Evolutionary conservation across 2,888 invertebrate species (phyloP), one percentile per base, ranked within the genome.

Genomic region (Cryptophagus acutangulus): DNA sequence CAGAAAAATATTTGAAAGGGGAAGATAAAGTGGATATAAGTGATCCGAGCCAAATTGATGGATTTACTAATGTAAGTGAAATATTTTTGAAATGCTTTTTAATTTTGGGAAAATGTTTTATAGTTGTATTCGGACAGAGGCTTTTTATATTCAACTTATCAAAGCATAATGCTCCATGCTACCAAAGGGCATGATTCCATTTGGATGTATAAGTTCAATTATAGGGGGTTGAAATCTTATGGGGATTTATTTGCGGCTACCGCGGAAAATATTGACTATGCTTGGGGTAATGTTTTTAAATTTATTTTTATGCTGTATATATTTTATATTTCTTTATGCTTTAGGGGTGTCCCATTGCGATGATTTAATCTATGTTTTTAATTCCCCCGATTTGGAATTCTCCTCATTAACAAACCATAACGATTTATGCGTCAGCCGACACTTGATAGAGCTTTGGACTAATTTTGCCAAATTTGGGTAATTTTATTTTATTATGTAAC

Each of bases 291-390:
- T 39, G 31, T 31, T 12, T 17, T 5, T 15, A n/a, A n/a, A n/a
- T n/a, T n/a, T n/a, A n/a, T n/a, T n/a, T n/a, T n/a, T n/a, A n/a
- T n/a, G n/a, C 8, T 8, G 8, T 24, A 8, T 24, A 8, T 24
- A 8, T 8, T 24, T 24, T 24, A 24, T n/a, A n/a, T n/a, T 24
- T 24, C 24, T 24, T 13, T 31, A 14, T n/a, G 13, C 3, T 10
- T 25, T 36, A 67, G 68, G 65, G 25, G 69, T 71, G 1, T 69
- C 71, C 0, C 77, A 77, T 52, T 74, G 74, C 46, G 76, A 77
- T 54, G 76, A 76, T 52, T 53, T 76, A 12, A 61, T 75, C 29
- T 76, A 76, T 48, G 56, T 75, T 2, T 74, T 76, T 46, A 67
- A 67, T 25, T 65, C 71, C 20, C 70, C 73, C 0, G 41, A 59